phyloP scores from a whole-genome alignment of 2,888 invertebrate genomes.

The Alloscopus bannaensis region DNA sequence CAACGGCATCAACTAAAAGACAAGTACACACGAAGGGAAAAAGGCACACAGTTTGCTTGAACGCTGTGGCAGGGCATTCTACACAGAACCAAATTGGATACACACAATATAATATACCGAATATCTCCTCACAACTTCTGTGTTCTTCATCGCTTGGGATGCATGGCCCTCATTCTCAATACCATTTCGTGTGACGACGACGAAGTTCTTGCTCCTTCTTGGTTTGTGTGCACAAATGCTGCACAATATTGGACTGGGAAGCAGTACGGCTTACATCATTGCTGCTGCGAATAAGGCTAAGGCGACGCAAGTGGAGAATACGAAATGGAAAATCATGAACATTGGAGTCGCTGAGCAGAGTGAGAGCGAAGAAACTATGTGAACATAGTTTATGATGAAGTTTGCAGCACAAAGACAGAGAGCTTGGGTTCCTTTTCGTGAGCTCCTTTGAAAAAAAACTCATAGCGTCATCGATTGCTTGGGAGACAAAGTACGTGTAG shows the following conservation, averaged over 20 bases:
- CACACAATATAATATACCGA: neutral
- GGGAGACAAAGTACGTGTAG: conserved; percentile 28
- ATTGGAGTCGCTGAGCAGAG: neutral
- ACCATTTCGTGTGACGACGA: conserved; percentile 11
- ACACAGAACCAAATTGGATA: neutral
- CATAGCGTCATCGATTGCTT: conserved; percentile 25
- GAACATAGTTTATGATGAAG: no score
- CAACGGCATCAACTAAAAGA: conserved; percentile 12
- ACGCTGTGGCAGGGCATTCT: neutral
- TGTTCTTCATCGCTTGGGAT: conserved; percentile 13
- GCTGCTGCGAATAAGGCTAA: no score
- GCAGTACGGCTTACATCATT: neutral
- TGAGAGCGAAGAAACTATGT: neutral
- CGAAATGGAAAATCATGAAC: neutral
- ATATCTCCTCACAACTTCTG: neutral
- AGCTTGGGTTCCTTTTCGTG: neutral
- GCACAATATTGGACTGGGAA: neutral
- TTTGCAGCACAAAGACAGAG: no score
- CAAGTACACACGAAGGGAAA: neutral
- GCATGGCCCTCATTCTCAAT: conserved; percentile 30
- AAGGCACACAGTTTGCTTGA: no score
- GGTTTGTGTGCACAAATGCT: conserved; percentile 1
- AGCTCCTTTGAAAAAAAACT: conserved; percentile 9
- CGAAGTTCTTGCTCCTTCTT: neutral
- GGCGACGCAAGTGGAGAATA: neutral